Evolutionary conservation across 1,140 invertebrate species (phyloP).

Genomic region (Drosophila bifasciata): DNA sequence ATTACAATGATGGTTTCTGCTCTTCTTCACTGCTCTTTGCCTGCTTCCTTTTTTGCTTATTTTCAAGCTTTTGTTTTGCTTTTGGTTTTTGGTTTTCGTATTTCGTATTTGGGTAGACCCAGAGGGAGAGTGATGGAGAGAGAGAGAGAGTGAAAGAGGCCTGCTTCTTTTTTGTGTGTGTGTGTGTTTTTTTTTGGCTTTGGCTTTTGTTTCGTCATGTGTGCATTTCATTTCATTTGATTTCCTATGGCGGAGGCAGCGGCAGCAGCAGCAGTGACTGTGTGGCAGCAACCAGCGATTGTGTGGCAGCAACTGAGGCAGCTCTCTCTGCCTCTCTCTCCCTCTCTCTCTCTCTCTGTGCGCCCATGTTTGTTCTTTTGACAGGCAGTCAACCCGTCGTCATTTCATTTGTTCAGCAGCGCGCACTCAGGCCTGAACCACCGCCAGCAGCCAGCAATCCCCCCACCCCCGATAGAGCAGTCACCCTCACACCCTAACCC

Average conservation of each 20-base stretch:
- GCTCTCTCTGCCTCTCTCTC: too few species aligned
- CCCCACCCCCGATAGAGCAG: constrained; percentile 16
- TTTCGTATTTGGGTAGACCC: constrained; percentile 48
- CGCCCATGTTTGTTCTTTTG: constrained; percentile 84
- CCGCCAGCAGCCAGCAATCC: constrained; percentile 40
- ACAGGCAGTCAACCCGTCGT: constrained; percentile 84
- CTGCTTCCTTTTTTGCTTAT: constrained; percentile 76
- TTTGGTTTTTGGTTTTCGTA: constrained; percentile 59
- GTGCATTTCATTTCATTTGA: constrained; percentile 82
- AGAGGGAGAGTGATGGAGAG: neutral
- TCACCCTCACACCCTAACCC: constrained; percentile 35
- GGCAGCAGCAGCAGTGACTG: constrained; percentile 19
- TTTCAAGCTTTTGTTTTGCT: constrained; percentile 74
- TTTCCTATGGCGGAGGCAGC: constrained; percentile 72
- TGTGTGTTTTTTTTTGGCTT: constrained; percentile 66
- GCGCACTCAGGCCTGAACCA: constrained; percentile 74
- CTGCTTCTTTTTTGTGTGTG: constrained; percentile 46
- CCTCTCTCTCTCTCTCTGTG: too few species aligned
- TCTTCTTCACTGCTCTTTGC: too few species aligned
- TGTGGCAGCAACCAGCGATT: too few species aligned
- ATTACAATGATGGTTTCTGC: constrained; percentile 75
- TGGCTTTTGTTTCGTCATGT: constrained; percentile 80
- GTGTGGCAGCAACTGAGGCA: constrained; percentile 9
- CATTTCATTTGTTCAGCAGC: constrained; percentile 83
- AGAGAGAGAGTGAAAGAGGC: too few species aligned